phyloP scores from a whole-genome alignment of 2,888 invertebrate genomes.

The Taphrorychus bicolor region DNA sequence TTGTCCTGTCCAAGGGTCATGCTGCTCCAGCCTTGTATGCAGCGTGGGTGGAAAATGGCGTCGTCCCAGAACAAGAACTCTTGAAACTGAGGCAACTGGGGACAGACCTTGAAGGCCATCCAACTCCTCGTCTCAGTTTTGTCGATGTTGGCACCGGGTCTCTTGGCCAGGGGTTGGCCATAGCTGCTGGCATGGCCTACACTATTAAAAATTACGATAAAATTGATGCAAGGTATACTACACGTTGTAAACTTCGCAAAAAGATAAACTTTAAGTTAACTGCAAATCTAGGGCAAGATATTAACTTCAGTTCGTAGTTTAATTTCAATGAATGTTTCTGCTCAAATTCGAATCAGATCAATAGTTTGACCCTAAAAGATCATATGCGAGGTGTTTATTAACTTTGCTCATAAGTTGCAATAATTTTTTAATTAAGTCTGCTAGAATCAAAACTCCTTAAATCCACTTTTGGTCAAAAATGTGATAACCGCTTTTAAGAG shows the following conservation, averaged over 20 bases:
- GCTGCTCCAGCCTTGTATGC: conserved; percentile 98
- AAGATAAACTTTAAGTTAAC: not conserved
- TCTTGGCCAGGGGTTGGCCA: conserved; percentile 93
- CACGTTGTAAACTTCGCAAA: no score
- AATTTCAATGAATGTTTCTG: no score
- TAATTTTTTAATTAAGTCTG: no score
- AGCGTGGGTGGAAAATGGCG: conserved; percentile 96
- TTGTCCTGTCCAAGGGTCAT: conserved; percentile 97
- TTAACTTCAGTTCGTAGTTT: no score
- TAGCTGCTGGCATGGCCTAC: conserved; percentile 97
- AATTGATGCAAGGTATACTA: conserved; percentile 78
- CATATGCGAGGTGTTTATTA: no score
- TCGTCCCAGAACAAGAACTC: conserved; percentile 83
- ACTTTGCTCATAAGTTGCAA: no score
- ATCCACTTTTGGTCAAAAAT: no score
- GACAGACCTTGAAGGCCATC: conserved; percentile 97
- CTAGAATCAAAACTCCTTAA: no score
- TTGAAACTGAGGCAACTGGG: conserved; percentile 89
- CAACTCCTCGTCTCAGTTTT: conserved; percentile 95
- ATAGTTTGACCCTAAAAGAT: no score
- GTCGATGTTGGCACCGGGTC: conserved; percentile 99
- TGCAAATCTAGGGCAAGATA: no score
- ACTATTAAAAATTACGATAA: conserved; percentile 86
- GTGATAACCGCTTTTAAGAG: no score
- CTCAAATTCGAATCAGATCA: no score